Percentiles rank a stretch among this genome's conserved stretches.
Evolutionary conservation across 2,113 vertebrate genomes (phyloP).

Genomic region (Bos indicus): DNA sequence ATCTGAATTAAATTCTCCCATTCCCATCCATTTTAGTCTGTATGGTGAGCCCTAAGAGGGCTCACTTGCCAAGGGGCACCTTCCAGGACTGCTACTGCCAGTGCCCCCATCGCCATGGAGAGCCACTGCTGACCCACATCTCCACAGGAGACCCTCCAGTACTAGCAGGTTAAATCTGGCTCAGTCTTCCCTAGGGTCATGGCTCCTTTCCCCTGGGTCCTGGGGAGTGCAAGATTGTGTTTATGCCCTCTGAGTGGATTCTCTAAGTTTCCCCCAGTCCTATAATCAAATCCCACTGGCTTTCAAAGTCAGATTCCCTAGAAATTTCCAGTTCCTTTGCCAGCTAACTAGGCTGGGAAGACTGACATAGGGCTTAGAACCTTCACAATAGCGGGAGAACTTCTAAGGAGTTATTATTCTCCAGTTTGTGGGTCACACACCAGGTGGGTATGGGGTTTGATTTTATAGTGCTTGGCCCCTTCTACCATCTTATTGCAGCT

Average conservation of each 20-base stretch:
- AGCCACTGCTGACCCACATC: background rate
- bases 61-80: background rate
- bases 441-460: background rate
- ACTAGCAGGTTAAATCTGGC: background rate
- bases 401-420: background rate
- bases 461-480: background rate
- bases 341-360: background rate
- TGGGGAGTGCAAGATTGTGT: background rate
- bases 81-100: background rate
- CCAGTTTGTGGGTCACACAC: background rate
- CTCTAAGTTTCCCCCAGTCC: background rate
- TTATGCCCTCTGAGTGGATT: background rate
- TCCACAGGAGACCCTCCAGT: background rate
- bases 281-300: background rate
- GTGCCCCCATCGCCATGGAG: accelerated
- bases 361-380: background rate
- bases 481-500: background rate
- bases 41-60: background rate
- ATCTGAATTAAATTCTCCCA: background rate
- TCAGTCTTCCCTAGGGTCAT: background rate
- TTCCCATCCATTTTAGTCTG: background rate
- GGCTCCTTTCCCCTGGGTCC: background rate
- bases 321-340: background rate
- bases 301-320: background rate
- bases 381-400: background rate